Percentiles rank a stretch among this genome's conserved stretches.
Evolutionary conservation across 2,888 invertebrate genomes (phyloP).

Genomic region (Poecilobothrus nobilitatus): DNA sequence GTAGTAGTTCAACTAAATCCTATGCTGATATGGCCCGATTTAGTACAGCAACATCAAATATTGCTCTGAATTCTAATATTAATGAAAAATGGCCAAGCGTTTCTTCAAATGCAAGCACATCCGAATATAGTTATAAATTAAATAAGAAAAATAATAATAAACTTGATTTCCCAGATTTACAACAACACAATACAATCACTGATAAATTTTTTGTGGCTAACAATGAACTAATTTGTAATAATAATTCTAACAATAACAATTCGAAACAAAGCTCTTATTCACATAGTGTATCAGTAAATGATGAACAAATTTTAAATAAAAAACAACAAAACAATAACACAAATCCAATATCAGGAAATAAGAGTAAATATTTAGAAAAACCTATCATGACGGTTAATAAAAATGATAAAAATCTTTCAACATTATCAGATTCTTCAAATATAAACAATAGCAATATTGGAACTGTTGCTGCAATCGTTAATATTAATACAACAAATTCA

Average conservation of each 20-base stretch:
- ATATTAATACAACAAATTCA: neutral
- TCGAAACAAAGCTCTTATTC: constrained; percentile 29
- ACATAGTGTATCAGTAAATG: constrained; percentile 28
- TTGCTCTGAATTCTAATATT: neutral
- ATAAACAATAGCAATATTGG: neutral
- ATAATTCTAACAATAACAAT: constrained; percentile 20
- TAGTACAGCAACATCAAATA: constrained; percentile 27
- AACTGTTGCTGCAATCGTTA: neutral
- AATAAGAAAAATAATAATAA: neutral
- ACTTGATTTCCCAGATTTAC: neutral
- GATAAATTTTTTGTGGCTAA: constrained; percentile 26
- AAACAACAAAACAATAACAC: neutral
- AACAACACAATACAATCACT: constrained; percentile 24
- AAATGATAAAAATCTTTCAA: neutral
- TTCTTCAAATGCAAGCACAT: constrained; percentile 19
- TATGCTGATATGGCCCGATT: constrained; percentile 74
- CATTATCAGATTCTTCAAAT: neutral
- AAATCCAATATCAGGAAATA: neutral
- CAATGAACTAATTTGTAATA: constrained; percentile 17
- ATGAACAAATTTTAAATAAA: constrained; percentile 13
- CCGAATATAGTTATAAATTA: neutral
- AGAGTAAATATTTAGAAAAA: neutral
- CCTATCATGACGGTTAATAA: neutral
- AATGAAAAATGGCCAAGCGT: constrained; percentile 27
- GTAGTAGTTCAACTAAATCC: constrained; percentile 45